Conservation (phyloP, 1,140 invertebrate species). For the Arctopsyche grandis region DNA sequence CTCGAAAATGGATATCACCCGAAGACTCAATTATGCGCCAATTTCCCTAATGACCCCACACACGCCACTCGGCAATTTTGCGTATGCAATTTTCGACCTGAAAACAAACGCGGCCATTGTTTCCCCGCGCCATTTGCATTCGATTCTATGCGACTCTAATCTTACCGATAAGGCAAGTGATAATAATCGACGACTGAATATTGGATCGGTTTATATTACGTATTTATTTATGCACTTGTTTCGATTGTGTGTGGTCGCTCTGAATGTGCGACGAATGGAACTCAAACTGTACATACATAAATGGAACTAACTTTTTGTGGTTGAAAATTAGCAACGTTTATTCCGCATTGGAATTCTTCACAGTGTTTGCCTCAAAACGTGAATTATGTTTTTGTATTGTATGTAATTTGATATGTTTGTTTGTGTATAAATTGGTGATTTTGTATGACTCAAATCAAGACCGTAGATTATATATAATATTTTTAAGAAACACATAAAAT, state of each 20-base stretch:
- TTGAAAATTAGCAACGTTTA: slow-evolving; percentile 4
- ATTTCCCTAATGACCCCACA: slow-evolving; percentile 2
- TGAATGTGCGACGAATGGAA: background rate
- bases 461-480: too few species aligned
- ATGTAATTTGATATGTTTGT: too few species aligned
- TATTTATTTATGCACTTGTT: background rate
- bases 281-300: too few species aligned
- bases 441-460: too few species aligned
- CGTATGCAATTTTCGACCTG: background rate
- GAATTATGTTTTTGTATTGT: too few species aligned
- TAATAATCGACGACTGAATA: background rate
- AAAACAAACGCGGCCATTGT: background rate
- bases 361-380: too few species aligned
- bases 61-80: background rate
- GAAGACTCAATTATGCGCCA: background rate
- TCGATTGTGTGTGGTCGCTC: background rate
- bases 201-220: background rate
- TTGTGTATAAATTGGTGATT: too few species aligned
- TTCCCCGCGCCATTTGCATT: too few species aligned
- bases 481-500: too few species aligned
- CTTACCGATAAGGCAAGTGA: background rate
- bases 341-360: background rate
- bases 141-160: background rate
- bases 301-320: background rate
- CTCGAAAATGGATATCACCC: slow-evolving; percentile 13